Evolutionary conservation across 1,140 invertebrate species (phyloP), one percentile per base, ranked within the genome.

Genomic region (Lepidotrigona ventralis): DNA sequence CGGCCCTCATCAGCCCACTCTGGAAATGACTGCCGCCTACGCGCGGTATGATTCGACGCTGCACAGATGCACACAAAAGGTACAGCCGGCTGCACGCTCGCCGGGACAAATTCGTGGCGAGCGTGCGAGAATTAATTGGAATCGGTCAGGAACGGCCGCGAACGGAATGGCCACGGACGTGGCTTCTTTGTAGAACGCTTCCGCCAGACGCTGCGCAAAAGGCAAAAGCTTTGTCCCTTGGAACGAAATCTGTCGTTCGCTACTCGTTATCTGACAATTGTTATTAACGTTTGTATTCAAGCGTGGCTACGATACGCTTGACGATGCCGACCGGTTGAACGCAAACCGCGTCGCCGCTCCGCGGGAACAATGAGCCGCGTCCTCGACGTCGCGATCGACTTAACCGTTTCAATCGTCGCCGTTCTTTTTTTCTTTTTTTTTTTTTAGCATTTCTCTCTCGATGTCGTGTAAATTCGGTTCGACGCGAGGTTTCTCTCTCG

Each of bases 201-300:
- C 23, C n/a, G 39, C 19, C 26, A 56, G 63, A n/a, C 26, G 46
- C 14, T 29, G 33, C n/a, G 26, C 26, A 46, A 46, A 46, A 46
- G 53, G 53, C 64, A 63, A 78, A 70, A 64, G 81, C 81, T 83
- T 70, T 83, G 75, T 78, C 5, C 26, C 17, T 21, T 33, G 26
- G 19, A 53, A 82, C 63, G 46, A 83, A 78, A 83, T 83, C 74
- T 83, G 81, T 78, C 66, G 39, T 78, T 69, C 58, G 79, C 54
- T 74, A 60, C 56, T 77, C 66, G 74, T 83, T 83, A 83, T 70
- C 81, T 70, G 81, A 83, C 73, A 78, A 78, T 83, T 83, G 78
- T 83, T 83, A 83, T 78, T 78, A 83, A 83, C 81, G 81, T 78
- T 69, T 21, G 66, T n/a, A 70, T 77, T 83, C 26, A 71, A n/a